Evolutionary conservation across 2,888 invertebrate genomes (phyloP), one percentile per base, ranked within the genome.

Genomic region (Agriopis marginaria): DNA sequence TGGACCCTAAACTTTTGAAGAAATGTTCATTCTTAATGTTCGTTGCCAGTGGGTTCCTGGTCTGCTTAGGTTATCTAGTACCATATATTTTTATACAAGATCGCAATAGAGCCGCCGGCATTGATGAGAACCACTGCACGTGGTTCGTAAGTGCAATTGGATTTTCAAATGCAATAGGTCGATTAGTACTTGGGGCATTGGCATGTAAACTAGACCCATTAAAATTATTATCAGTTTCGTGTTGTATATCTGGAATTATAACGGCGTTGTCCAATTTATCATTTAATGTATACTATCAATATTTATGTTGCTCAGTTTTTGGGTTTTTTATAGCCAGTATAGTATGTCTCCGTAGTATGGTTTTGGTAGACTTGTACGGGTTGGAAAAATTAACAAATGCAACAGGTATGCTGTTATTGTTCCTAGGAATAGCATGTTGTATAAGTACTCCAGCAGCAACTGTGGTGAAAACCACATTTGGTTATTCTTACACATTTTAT

Each of bases 331-430:
- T 87, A 65, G 79, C 90, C 63, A 80, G 85, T 74, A 75, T 87
- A 72, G 82, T 88, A 66, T 84, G 85, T 65, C 75, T 93, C 64
- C 84, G 92, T 76, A 88, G 90, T 79, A 74, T 90, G 72, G 81
- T 87, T 42, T 72, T 93, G 66, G 92, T 93, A n/a, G 77, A 87
- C 59, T 81, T 92, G 47, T 93, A 88, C 73, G 93, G 93, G 8
- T 84, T 93, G 75, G 90, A 93, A 62, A 89, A 87, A 73, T 86
- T 93, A 77, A 93, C 93, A 23, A 93, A 92, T 79, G 90, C 87
- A 40, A 92, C 91, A 39, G 93, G 93, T 9, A 83, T 93, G 75
- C 75, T 92, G 75, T 77, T 93, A 76, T 68, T 92, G 74, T 92
- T 91, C 82, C 87, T 90, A 84, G 93, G 93, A 17, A 17, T 92